phyloP scores from a whole-genome alignment of 2,113 vertebrate genomes.

The Prionailurus viverrinus region DNA sequence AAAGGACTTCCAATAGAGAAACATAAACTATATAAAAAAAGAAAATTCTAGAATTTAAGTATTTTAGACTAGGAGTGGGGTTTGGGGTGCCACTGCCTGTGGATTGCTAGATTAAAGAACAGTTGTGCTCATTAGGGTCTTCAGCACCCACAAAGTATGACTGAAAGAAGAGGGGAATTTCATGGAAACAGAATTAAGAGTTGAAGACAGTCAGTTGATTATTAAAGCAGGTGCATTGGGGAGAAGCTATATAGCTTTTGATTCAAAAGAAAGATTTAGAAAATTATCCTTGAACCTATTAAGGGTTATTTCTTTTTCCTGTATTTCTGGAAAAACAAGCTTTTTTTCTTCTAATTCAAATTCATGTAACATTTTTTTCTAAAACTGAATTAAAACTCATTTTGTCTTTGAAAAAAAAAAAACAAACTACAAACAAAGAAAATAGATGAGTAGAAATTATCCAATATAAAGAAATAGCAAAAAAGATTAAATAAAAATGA shows the following conservation, averaged over 20 bases:
- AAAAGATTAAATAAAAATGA: not conserved
- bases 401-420: constrained; percentile 42
- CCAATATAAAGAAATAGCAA: not conserved
- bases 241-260: constrained; percentile 4
- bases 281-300: not conserved
- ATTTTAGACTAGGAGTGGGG: not conserved
- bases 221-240: not conserved
- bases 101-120: constrained; percentile 75
- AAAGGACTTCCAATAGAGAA: not conserved
- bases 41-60: not conserved
- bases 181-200: too few relatives aligned
- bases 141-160: constrained; percentile 57
- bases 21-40: not conserved
- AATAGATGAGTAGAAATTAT: not conserved
- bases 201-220: not conserved
- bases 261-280: constrained; percentile 47
- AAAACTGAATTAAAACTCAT: constrained; percentile 69
- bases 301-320: constrained; percentile 22
- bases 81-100: constrained; percentile 64
- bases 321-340: constrained; percentile 43
- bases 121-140: constrained; percentile 61
- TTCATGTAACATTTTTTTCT: constrained; percentile 61
- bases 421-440: not conserved
- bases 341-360: constrained; percentile 67
- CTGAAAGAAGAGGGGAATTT: not conserved